Percentiles rank a stretch among this genome's conserved stretches.
Evolutionary conservation across 2,797 vertebrate genomes (phyloP).

Genomic region (Lepidocolaptes lacrymiger): DNA sequence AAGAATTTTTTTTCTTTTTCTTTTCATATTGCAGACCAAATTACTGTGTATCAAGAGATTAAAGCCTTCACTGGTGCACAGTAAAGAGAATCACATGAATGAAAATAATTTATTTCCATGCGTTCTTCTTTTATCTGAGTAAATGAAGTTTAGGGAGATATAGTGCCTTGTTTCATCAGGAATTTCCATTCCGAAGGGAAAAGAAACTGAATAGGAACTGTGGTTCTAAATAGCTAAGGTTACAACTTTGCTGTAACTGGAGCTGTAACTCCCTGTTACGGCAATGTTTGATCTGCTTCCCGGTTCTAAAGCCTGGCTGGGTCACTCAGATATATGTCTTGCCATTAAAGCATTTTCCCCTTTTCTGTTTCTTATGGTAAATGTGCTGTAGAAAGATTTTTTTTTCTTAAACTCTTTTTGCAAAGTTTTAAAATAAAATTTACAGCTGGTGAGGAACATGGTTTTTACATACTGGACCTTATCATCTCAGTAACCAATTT

Average conservation of each 20-base stretch:
- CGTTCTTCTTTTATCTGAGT: not conserved
- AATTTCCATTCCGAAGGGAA: not conserved
- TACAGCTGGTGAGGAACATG: conserved; percentile 41
- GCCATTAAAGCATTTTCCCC: conserved; percentile 7
- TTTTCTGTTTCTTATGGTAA: conserved; percentile 8
- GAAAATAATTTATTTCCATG: not conserved
- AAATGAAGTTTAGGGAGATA: conserved; percentile 20
- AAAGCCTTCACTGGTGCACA: not conserved
- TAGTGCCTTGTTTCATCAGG: not conserved
- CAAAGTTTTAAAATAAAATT: conserved; percentile 46
- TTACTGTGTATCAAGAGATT: not conserved
- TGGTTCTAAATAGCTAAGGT: not conserved
- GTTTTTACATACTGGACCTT: conserved; percentile 74
- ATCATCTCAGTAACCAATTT: conserved; percentile 78
- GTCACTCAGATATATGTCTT: not conserved
- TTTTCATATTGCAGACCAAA: not conserved
- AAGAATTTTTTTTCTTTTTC: not conserved
- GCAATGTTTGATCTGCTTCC: not conserved
- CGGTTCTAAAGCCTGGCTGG: not conserved
- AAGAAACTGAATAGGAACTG: not conserved
- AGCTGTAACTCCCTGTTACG: not conserved
- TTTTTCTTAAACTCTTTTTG: not conserved
- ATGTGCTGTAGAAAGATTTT: not conserved
- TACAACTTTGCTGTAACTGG: not conserved
- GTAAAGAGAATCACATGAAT: not conserved